Base-by-base conservation (phyloP, 2,888 invertebrate species). In the Anagyrus pseudococci region DNA sequence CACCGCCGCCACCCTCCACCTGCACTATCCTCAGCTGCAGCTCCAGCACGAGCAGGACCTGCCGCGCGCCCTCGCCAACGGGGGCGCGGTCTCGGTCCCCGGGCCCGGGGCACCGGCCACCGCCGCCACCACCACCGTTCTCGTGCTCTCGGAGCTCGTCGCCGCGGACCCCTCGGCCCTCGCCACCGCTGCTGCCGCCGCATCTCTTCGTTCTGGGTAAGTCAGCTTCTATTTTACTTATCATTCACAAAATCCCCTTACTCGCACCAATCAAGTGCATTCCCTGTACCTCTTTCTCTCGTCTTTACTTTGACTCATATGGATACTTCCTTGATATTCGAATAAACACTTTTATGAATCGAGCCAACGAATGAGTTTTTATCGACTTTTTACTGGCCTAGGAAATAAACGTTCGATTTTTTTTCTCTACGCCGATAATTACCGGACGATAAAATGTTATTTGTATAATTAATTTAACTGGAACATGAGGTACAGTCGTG, bases 111-210 rank as follows among this genome's bases (percentile, higher is more conserved):
- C 85, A 22, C 76, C 78, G 22, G 77, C 79, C 19, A 79, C 84
- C 19, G n/a, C 29, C 29, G 10, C 29, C 29, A 29, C 29, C 29
- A 84, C 85, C 22, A 89, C 90, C 4, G 90, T 91, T 52, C 83
- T 91, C 67, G 90, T 91, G 68, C 85, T 90, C 43, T 88, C 89
- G 2, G 89, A 90, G 77, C 85, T 89, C 71, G 88, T 89, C 44
- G 88, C 89, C 59, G 89, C 90, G 68, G 89, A 89, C 78, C 85
- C 87, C n/a, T n/a, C n/a, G 43, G 86, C 49, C 50, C 72, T 79
- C 13, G 72, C 77, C 4, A 72, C 75, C n/a, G 73, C 77, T 10
- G 70, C 71, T 4, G 66, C 68, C 20, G 72, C 73, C 71, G 15
- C 4, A 29, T 70, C 75, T 4, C 73, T 80, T 10, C 73, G 80